Evolutionary conservation across 2,888 invertebrate genomes (phyloP).

Genomic region (Nemotelus pantherinus): DNA sequence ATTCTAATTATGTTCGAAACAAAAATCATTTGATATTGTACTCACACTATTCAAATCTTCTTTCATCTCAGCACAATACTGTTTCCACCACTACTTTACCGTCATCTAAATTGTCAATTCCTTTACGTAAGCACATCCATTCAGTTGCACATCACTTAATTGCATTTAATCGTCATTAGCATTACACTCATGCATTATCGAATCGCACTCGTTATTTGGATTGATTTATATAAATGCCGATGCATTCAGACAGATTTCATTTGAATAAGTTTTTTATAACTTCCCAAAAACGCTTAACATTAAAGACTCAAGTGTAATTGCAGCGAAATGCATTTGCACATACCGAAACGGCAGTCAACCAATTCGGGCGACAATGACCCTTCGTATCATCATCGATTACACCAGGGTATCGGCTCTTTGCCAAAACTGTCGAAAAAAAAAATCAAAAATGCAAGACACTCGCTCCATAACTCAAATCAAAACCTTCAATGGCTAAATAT

Average conservation of each 20-base stretch:
- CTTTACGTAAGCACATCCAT: not conserved
- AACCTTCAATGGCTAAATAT: conserved; percentile 26
- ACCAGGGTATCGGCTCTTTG: not conserved
- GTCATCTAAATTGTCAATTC: no score
- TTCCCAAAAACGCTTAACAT: conserved; percentile 39
- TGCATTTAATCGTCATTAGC: not conserved
- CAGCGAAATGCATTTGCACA: not conserved
- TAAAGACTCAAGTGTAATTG: conserved; percentile 34
- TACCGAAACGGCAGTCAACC: not conserved
- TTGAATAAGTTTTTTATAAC: conserved; percentile 27
- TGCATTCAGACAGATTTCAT: not conserved
- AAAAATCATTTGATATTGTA: no score
- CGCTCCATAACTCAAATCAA: conserved; percentile 15
- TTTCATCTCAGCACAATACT: no score
- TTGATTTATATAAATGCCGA: no score
- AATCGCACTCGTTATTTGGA: no score
- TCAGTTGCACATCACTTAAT: not conserved
- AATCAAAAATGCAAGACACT: conserved; percentile 36
- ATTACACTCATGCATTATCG: not conserved
- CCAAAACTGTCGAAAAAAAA: conserved; percentile 19
- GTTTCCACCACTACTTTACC: no score
- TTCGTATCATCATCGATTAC: conserved; percentile 5
- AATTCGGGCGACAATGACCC: conserved; percentile 38
- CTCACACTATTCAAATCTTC: no score
- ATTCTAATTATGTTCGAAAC: no score